These are phyloP conservation scores for Epinotia nisella DNA, from an alignment of 2,888 invertebrate species.

Conservation along the genomic window DNA sequence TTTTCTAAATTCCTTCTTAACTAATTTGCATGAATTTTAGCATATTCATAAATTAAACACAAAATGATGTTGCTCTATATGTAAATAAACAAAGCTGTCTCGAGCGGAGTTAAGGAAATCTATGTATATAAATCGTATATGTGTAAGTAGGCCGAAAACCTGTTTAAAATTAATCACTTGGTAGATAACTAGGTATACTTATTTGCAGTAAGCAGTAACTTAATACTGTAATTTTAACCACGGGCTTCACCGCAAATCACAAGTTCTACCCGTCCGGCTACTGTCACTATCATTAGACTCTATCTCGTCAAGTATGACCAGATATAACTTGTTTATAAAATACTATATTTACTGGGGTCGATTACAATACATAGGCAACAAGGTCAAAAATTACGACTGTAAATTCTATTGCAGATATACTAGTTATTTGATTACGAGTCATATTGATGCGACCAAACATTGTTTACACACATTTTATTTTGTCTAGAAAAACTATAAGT, in stretches of 20 bases:
- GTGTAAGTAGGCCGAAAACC: background rate
- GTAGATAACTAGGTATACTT: slow-evolving; percentile 7
- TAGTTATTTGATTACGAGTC: too few species aligned
- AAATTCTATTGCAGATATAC: too few species aligned
- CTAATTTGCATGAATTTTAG: background rate
- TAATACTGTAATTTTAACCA: slow-evolving; percentile 20
- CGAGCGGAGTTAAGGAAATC: background rate
- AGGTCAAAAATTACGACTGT: too few species aligned
- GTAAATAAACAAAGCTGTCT: too few species aligned
- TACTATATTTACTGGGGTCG: too few species aligned
- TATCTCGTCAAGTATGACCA: slow-evolving; percentile 7
- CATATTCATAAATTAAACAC: background rate
- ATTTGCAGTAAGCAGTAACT: slow-evolving; percentile 16
- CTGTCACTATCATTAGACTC: slow-evolving; percentile 34
- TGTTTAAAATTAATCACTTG: slow-evolving; percentile 3
- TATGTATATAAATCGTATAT: background rate
- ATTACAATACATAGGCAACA: too few species aligned
- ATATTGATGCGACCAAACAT: too few species aligned
- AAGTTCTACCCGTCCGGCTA: slow-evolving; percentile 22
- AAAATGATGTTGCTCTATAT: background rate
- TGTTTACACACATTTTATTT: too few species aligned
- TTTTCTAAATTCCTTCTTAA: background rate
- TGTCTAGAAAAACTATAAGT: too few species aligned
- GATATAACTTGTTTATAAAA: background rate
- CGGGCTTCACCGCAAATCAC: slow-evolving; percentile 24